Evolutionary conservation across 2,113 vertebrate species (phyloP).

Genomic region (Cavia porcellus): DNA sequence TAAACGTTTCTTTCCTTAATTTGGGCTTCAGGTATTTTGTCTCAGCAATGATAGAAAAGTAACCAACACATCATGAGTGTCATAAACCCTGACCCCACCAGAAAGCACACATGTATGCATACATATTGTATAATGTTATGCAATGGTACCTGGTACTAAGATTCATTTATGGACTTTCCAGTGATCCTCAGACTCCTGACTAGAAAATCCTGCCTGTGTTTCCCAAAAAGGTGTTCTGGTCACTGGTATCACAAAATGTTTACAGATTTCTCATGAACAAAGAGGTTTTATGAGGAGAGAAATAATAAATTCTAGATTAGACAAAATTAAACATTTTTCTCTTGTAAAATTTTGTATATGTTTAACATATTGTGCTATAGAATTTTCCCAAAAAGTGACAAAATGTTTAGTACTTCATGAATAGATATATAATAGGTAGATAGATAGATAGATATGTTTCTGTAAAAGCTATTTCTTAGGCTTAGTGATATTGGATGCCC

Average conservation of each 20-base stretch:
- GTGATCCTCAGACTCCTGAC: not conserved
- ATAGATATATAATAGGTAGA: not conserved
- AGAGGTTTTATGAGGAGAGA: not conserved
- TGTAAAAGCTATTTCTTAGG: not conserved
- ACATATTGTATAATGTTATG: not conserved
- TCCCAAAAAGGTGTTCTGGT: not conserved
- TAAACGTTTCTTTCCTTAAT: no score
- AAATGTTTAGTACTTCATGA: not conserved
- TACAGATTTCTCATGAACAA: not conserved
- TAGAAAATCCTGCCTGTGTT: not conserved
- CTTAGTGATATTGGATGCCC: not conserved
- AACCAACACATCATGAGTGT: not conserved
- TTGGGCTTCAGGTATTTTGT: no score
- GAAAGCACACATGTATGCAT: not conserved
- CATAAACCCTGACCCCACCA: not conserved
- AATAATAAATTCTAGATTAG: conserved; percentile 3
- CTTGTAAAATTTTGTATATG: not conserved
- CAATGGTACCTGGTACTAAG: not conserved
- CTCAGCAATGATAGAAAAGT: no score
- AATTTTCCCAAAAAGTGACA: not conserved
- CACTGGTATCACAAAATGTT: conserved; percentile 27
- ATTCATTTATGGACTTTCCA: no score
- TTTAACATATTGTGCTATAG: not conserved
- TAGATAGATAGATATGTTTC: not conserved
- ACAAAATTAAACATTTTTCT: conserved; percentile 17